These are phyloP conservation scores for Tipula unca DNA, from an alignment of 2,888 invertebrate genomes.

Conservation along the genomic window DNA sequence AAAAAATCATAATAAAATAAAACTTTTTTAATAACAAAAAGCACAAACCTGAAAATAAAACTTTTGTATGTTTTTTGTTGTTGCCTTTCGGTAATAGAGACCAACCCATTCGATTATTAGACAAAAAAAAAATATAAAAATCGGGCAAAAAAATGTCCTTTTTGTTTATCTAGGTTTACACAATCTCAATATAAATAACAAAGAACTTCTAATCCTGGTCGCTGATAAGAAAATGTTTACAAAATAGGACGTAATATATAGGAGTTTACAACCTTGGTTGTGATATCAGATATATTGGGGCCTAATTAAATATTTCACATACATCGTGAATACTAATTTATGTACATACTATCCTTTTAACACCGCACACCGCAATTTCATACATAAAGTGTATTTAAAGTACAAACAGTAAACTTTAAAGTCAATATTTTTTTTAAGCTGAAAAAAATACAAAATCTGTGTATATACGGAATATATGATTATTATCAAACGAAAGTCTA, in stretches of 20 bases:
- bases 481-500: not conserved
- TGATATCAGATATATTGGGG: not conserved
- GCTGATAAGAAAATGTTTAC: not conserved
- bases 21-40: constrained; percentile 8
- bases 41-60: not conserved
- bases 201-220: not conserved
- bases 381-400: not conserved
- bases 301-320: not conserved
- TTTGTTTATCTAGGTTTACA: not conserved
- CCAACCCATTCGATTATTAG: not conserved
- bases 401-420: not conserved
- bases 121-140: not conserved
- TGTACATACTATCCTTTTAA: not conserved
- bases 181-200: not conserved
- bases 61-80: not conserved
- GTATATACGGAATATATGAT: not conserved
- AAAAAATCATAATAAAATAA: not conserved
- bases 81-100: not conserved
- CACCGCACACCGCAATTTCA: not conserved
- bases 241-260: not conserved
- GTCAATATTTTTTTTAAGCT: not conserved
- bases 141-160: not conserved
- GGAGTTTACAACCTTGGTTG: not conserved
- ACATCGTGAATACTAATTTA: not conserved
- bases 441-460: not conserved